Base-by-base conservation (phyloP, 2,888 invertebrate species). In the Tiliacea aurago region DNA sequence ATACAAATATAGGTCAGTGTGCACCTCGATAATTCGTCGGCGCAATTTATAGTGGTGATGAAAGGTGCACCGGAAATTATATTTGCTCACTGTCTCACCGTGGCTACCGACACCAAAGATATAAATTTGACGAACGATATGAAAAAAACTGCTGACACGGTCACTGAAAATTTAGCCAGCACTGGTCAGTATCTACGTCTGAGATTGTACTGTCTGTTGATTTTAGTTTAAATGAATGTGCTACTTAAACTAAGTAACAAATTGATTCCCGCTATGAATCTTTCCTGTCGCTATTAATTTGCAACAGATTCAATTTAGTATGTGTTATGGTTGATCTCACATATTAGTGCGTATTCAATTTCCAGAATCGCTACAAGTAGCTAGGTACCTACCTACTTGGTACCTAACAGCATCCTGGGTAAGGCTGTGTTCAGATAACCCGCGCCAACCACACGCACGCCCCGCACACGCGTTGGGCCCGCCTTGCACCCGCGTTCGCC, bases 51-150 rank as follows among this genome's bases (percentile, higher is more conserved):
- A 78, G 96, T 98, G 91, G 98, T 98, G 67, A 99, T 99, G 99
- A 99, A 99, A 97, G 99, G 99, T 68, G 99, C 99, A 77, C 99
- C 99, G 3, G 99, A 99, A 95, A 97, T 98, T 84, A 98, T 99
- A 86, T 94, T 99, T 76, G 98, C 98, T 89, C 97, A 98, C 76
- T 98, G 98, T 94, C 96, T 97, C 43, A 98, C 98, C 49, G 98
- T 99, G 84, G 98, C 86, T 28, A 97, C 98, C 83, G 98, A 98
- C 83, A 98, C 98, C 90, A 98, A 98, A 89, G 98, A 98, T 90
- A 96, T 97, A 37, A 78, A 73, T n/a, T 82, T 95, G 67, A 92
- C 91, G 9, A 85, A 86, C 18, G 92, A 93, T 67, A 89, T 93
- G 58, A 92, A 87, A 80, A 80, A 88, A 49, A 79, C 83, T 28